phyloP scores from a whole-genome alignment of 2,113 vertebrate genomes.

The Progne subis region DNA sequence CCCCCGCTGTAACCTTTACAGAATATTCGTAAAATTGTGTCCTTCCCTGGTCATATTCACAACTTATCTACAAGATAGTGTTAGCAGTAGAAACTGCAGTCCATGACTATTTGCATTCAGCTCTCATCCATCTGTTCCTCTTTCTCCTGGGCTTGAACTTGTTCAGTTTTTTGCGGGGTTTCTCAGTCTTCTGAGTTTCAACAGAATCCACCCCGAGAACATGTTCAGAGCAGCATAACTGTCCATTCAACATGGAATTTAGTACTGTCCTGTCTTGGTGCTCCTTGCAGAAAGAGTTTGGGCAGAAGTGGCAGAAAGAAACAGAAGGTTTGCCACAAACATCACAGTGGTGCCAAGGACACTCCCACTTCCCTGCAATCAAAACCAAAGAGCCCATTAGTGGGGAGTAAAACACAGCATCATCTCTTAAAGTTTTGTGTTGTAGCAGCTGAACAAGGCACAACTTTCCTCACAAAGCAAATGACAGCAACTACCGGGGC shows the following conservation, averaged over 20 bases:
- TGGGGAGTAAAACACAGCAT: not conserved
- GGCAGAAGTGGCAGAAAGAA: slow-evolving; percentile 93
- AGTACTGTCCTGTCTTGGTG: slow-evolving; percentile 87
- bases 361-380: slow-evolving; percentile 93
- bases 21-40: slow-evolving; percentile 58
- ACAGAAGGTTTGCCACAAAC: slow-evolving; percentile 92
- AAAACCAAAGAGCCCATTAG: not conserved
- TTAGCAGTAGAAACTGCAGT: slow-evolving; percentile 66
- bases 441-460: not conserved
- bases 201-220: slow-evolving; percentile 76
- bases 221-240: slow-evolving; percentile 89
- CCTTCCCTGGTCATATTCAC: slow-evolving; percentile 73
- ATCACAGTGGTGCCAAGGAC: slow-evolving; percentile 98
- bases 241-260: slow-evolving; percentile 74
- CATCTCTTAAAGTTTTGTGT: not conserved
- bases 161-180: slow-evolving; percentile 47
- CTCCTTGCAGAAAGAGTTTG: slow-evolving; percentile 96
- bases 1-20: slow-evolving; percentile 67
- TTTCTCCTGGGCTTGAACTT: slow-evolving; percentile 70
- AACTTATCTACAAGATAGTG: slow-evolving; percentile 76
- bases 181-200: slow-evolving; percentile 52
- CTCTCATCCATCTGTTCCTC: slow-evolving; percentile 74
- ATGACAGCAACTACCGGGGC: not conserved
- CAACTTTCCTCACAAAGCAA: not conserved
- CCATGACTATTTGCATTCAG: slow-evolving; percentile 71